Evolutionary conservation across 2,888 invertebrate species (phyloP).

Genomic region (Coelinius sp.): DNA sequence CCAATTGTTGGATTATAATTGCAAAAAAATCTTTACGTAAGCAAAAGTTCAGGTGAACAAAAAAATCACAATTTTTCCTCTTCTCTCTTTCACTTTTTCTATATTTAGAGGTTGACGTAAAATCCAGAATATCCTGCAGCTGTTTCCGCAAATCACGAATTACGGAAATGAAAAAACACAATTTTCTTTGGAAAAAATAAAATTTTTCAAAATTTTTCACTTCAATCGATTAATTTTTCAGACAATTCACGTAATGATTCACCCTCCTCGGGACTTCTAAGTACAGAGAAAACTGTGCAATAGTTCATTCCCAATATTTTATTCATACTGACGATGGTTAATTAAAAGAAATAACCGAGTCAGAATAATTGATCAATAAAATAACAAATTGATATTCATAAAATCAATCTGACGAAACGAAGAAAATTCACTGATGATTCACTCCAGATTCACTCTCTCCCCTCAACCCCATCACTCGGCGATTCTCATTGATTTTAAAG

Average conservation of each 20-base stretch:
- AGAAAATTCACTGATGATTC: background rate
- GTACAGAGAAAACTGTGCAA: constrained; percentile 65
- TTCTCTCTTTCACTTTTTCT: background rate
- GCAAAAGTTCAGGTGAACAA: background rate
- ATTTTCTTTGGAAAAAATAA: background rate
- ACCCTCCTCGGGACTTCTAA: constrained; percentile 68
- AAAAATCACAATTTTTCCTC: background rate
- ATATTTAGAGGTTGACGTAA: background rate
- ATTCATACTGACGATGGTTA: constrained; percentile 55
- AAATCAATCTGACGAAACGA: background rate
- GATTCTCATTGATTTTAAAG: no score
- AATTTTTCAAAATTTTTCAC: background rate
- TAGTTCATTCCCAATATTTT: constrained; percentile 65
- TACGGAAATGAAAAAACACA: background rate
- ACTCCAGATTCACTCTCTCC: background rate
- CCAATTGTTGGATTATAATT: background rate
- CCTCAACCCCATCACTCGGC: background rate
- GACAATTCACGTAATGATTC: constrained; percentile 61
- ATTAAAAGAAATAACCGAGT: background rate
- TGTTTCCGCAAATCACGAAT: constrained; percentile 4
- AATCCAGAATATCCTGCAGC: constrained; percentile 14
- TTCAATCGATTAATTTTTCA: constrained; percentile 47
- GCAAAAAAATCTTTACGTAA: background rate
- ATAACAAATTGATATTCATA: background rate
- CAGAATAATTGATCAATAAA: background rate